These are phyloP conservation scores for Amphiprion clarkii DNA, from an alignment of 2,797 vertebrate species.

Conservation along the genomic window DNA sequence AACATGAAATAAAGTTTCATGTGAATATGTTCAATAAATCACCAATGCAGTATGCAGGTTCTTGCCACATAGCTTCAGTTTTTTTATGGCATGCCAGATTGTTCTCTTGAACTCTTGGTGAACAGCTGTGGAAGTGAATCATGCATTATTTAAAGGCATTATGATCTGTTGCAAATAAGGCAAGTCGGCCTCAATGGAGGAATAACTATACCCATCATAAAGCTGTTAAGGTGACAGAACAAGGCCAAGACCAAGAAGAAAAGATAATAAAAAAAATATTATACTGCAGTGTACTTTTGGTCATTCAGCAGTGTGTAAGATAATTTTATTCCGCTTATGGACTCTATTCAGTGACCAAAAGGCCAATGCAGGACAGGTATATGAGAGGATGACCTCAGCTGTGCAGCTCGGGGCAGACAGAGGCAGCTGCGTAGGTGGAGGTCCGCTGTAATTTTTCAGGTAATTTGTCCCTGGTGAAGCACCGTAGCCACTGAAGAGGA, in stretches of 20 bases:
- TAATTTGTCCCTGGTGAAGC: slow-evolving; percentile 82
- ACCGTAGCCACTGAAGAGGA: slow-evolving; percentile 75
- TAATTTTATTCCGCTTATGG: neutral
- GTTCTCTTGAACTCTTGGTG: neutral
- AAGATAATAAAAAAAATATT: no score
- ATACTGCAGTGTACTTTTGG: neutral
- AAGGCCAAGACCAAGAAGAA: neutral
- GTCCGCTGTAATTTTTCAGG: slow-evolving; percentile 27
- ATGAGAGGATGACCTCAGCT: slow-evolving; percentile 18
- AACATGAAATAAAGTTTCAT: neutral
- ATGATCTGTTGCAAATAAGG: slow-evolving; percentile 19
- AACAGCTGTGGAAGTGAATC: slow-evolving; percentile 7
- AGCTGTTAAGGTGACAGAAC: neutral
- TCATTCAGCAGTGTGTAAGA: neutral
- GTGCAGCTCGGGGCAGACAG: slow-evolving; percentile 10
- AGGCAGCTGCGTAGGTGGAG: slow-evolving; percentile 36
- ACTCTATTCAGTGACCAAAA: neutral
- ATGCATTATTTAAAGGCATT: slow-evolving; percentile 35
- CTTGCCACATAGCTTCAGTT: neutral
- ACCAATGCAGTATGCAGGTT: neutral
- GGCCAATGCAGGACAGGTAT: slow-evolving; percentile 23
- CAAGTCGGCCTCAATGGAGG: slow-evolving; percentile 1
- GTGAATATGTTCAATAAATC: slow-evolving; percentile 14
- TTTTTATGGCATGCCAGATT: neutral
- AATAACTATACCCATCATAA: neutral